Evolutionary conservation across 2,113 vertebrate genomes (phyloP), one percentile per base, ranked within the genome.

Genomic region (Cygnus atratus): DNA sequence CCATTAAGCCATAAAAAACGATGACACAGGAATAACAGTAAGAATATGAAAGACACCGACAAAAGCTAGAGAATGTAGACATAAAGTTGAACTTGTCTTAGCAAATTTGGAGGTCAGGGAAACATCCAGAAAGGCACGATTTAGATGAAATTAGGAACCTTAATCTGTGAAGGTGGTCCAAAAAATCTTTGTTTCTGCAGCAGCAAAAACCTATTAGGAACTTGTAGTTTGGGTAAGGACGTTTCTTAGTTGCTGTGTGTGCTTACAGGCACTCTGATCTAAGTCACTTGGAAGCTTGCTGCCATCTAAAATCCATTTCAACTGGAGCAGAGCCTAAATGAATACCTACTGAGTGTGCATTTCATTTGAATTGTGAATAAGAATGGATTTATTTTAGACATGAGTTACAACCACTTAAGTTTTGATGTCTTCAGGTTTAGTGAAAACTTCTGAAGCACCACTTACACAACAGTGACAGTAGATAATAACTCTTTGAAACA

Each of bases 401-500:
- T 1, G 11, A 43, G 10, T 82, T 78, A 61, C 43, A 72, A 87
- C 43, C 44, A 61, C 50, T 44, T 85, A 50, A 44, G 13, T 75
- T 87, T 54, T 75, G 55, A 25, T 46, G 13, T 4, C 43, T 87
- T 95, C 57, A 72, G 21, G 33, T 4, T 9, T 2, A 55, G 13
- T 37, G 46, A 41, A 78, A 84, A 41, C 3, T 46, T 84, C 33
- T 15, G 48, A 78, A 89, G 9, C 24, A 84, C 16, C 7, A 2
- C 4, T 58, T 75, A 13, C 43, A 15, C 18, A 24, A 21, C 70
- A 61, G 16, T 58, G 31, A 48, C 67, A 73, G 43, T 12, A 85
- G 50, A 67, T 80, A 92, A 59, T 17, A 87, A 33, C 80, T 90
- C 65, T 85, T 65, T 79, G 73, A 70, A 93, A 93, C 79, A 76